Evolutionary conservation across 2,113 vertebrate species (phyloP), one percentile per base, ranked within the genome.

Genomic region (Ictalurus punctatus): DNA sequence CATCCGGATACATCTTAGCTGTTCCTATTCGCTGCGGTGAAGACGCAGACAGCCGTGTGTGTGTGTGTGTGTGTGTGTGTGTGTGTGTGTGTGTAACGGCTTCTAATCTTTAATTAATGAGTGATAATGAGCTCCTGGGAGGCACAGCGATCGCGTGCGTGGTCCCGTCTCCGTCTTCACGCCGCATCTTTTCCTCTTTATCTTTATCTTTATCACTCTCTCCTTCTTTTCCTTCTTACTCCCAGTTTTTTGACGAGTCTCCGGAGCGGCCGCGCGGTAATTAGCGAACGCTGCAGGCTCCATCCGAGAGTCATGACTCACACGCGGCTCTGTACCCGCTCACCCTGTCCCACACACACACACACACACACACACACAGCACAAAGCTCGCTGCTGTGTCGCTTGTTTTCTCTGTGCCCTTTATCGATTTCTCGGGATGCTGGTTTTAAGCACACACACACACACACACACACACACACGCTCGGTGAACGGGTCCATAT

Each of bases 71-170:
- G 88, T 30, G 67, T 87, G 73, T 44, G 87, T 79, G 52, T 82
- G 52, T 58, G 79, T 81, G 79, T 81, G 79, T 81, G 88, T 34
- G 63, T 86, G 71, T 27, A 84, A 92, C 89, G 40, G 83, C 89
- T 78, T 91, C 82, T 82, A 91, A 90, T 91, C 92, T 88, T 63
- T 93, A 93, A 94, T 92, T 93, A 93, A 91, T 89, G 87, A 74
- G n/a, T 59, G 74, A 90, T 92, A 85, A 87, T 89, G 87, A 89
- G 90, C 90, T 92, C 83, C 84, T 87, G 89, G 91, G 91, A 89
- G 87, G 83, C 87, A 84, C 90, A 84, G 90, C 89, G 89, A 90
- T 89, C 89, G 83, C 83, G 92, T 92, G 91, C 93, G 90, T 16
- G 88, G 93, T 83, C 90, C 37, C 69, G 74, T 48, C 44, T 48